phyloP scores from a whole-genome alignment of 2,888 invertebrate species.

The Brachycybe producta region DNA sequence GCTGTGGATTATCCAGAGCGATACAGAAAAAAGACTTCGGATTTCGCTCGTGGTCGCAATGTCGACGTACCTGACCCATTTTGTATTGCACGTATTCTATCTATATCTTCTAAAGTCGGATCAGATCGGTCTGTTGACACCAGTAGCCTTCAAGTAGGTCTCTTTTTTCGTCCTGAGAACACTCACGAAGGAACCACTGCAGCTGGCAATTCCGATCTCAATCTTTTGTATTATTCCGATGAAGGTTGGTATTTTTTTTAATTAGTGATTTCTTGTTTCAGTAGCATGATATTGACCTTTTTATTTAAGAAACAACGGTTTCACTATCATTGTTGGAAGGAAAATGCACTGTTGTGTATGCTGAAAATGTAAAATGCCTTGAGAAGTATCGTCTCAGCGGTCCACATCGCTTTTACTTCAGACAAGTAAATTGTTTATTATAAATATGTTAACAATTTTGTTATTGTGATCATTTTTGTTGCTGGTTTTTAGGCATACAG shows the following conservation, averaged over 20 bases:
- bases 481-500: no score
- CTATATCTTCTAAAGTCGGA: background rate
- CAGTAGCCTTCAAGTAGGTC: constrained; percentile 49
- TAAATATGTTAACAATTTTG: no score
- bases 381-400: no score
- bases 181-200: constrained; percentile 45
- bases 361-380: no score
- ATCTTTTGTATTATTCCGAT: constrained; percentile 61
- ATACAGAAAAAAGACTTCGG: constrained; percentile 60
- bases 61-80: constrained; percentile 60
- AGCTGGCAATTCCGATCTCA: constrained; percentile 52
- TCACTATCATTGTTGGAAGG: no score
- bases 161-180: constrained; percentile 63
- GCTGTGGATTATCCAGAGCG: constrained; percentile 70
- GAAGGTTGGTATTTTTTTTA: constrained; percentile 41
- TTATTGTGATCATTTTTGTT: no score
- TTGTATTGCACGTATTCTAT: constrained; percentile 30
- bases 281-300: no score
- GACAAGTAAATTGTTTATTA: no score
- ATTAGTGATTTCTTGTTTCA: background rate
- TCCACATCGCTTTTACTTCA: no score
- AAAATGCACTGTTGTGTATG: no score
- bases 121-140: constrained; percentile 36
- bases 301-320: no score
- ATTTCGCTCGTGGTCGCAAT: constrained; percentile 55